These are phyloP conservation scores for Cotesia congregata DNA, from an alignment of 2,888 invertebrate species.

Conservation along the genomic window DNA sequence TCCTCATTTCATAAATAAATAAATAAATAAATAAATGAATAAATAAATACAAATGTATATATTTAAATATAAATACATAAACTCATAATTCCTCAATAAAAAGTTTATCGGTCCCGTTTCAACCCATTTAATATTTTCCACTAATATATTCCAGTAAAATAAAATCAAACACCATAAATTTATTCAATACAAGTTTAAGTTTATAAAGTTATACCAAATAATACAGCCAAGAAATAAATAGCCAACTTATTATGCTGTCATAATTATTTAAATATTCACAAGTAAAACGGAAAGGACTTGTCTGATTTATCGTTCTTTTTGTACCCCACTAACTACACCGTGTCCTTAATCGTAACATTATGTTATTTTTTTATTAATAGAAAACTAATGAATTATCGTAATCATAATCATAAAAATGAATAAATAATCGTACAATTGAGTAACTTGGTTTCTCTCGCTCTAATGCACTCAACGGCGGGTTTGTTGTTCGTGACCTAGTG, in stretches of 20 bases:
- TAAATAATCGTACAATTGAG: background rate
- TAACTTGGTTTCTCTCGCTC: background rate
- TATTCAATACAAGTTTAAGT: background rate
- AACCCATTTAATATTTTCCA: background rate
- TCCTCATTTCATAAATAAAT: too few relatives aligned
- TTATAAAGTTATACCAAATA: background rate
- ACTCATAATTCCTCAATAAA: background rate
- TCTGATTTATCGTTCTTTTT: background rate
- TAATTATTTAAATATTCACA: background rate
- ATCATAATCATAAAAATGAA: background rate
- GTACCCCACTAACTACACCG: background rate
- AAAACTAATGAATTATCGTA: background rate
- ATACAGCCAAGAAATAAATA: background rate
- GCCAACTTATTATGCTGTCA: background rate
- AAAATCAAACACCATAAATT: background rate
- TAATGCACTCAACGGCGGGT: background rate
- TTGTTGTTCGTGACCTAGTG: constrained; percentile 3
- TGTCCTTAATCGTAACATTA: background rate
- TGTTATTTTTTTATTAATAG: background rate
- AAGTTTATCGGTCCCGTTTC: background rate
- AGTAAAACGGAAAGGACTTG: background rate
- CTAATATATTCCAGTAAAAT: background rate
- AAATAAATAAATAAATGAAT: too few relatives aligned
- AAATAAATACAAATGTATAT: background rate
- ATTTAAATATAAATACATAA: background rate